Percentiles rank a stretch among this genome's conserved stretches.
phyloP scores from a whole-genome alignment of 2,888 invertebrate species.

The Shargacucullia verbasci region DNA sequence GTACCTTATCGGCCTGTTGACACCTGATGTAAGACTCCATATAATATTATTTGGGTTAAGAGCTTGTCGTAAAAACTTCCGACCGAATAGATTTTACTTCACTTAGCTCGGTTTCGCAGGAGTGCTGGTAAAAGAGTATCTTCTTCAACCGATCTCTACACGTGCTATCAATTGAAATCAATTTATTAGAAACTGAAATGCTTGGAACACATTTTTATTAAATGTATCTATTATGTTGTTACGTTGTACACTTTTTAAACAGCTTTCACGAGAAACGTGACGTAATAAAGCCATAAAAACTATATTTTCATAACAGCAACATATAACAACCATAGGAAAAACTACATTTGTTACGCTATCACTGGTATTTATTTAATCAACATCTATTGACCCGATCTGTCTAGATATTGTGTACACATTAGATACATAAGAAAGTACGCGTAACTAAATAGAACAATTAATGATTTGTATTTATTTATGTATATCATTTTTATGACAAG shows the following conservation, averaged over 20 bases:
- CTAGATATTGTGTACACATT: neutral
- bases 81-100: constrained; percentile 36
- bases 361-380: constrained; percentile 2
- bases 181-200: no score
- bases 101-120: constrained; percentile 18
- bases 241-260: no score
- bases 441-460: neutral
- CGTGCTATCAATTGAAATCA: no score
- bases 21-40: constrained; percentile 87
- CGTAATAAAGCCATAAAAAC: no score
- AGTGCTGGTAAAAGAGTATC: no score
- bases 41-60: constrained; percentile 36
- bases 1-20: constrained; percentile 89
- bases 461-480: neutral
- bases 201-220: no score
- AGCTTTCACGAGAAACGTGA: no score
- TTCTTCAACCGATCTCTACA: no score
- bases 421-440: neutral
- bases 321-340: no score
- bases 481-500: no score
- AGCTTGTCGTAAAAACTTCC: constrained; percentile 43
- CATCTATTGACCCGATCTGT: constrained; percentile 1
- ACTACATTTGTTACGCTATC: neutral
- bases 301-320: no score
- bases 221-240: no score